Evolutionary conservation across 2,888 invertebrate species (phyloP), one percentile per base, ranked within the genome.

Genomic region (Altica lythri): DNA sequence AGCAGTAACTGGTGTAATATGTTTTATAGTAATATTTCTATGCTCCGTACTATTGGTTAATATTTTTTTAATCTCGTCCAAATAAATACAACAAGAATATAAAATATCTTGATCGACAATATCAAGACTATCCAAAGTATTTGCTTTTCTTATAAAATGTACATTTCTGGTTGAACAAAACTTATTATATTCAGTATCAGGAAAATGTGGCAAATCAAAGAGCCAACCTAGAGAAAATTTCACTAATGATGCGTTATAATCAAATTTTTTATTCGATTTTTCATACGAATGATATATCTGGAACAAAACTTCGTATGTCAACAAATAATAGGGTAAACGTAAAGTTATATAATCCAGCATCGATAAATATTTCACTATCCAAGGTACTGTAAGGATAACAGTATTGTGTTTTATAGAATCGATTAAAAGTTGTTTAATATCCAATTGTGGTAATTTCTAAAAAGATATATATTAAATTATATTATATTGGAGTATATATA

Each of bases 311-410:
- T 81, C 78, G 10, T 89, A 73, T 12, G 88, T 68, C 22, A 80
- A 75, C 40, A 80, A 77, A 69, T 86, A 89, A 69, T 87, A 86
- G 4, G 83, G 82, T 16, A 90, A 75, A 16, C 86, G 79, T 10
- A 91, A 77, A 0, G 89, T 81, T 0, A 87, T 80, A 57, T 81
- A 78, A 72, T 95, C 94, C 62, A 93, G 73, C 88, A 91, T 89
- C 0, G 89, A 84, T 14, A 95, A 72, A 68, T 89, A 93, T 69
- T 92, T 88, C 0, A 89, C 84, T 12, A 92, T 70, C 95, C 95
- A 95, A 0, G 94, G 93, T 27, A 94, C 74, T 0, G 89, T 88
- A 17, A 93, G 78, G 0, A 86, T 80, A 2, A 92, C 74, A 51
- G 84, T 84, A 1, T 83, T 81, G 29, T 80, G 77, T n/a, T 77